A percentile compares a stretch with the other conserved stretches of the same genome.
Conservation (phyloP, 2,113 vertebrate genomes). For the Mesoclemmys tuberculata region DNA sequence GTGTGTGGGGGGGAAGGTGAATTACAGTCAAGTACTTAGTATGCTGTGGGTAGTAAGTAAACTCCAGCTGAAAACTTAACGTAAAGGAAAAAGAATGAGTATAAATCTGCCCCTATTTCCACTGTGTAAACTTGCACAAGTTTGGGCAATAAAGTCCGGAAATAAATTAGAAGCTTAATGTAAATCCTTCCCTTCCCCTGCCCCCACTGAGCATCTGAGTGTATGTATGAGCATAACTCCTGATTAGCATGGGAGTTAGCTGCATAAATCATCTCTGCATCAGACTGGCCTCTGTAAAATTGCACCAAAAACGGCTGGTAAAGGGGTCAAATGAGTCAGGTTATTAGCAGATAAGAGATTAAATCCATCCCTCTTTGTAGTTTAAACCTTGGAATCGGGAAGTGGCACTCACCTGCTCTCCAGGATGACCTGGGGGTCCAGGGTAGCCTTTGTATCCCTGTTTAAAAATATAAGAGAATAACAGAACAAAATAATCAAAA, state of each 20-base stretch:
- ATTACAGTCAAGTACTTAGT: constrained; percentile 24
- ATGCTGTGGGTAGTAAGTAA: constrained; percentile 22
- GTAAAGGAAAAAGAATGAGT: not conserved
- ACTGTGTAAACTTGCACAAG: not conserved
- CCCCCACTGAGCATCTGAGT: fast-evolving
- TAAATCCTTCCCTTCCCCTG: not conserved
- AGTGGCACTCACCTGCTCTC: constrained; percentile 89
- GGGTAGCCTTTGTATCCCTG: constrained; percentile 94
- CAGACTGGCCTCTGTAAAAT: not conserved
- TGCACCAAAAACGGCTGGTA: not conserved
- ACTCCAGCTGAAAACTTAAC: constrained; percentile 28
- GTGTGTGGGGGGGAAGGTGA: not conserved
- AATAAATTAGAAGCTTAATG: constrained; percentile 8
- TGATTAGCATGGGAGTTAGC: fast-evolving
- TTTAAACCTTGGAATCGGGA: not conserved
- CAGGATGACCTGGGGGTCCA: constrained; percentile 93
- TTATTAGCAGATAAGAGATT: not conserved
- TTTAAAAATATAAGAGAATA: not conserved
- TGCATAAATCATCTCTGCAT: not conserved
- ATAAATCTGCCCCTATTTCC: not conserved
- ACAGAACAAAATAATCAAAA: fast-evolving
- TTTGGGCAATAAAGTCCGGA: not conserved
- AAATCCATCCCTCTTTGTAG: not conserved
- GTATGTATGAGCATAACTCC: not conserved
- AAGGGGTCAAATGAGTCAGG: not conserved